Evolutionary conservation across 2,797 vertebrate genomes (phyloP).

Genomic region (Sebastes matsubarae): DNA sequence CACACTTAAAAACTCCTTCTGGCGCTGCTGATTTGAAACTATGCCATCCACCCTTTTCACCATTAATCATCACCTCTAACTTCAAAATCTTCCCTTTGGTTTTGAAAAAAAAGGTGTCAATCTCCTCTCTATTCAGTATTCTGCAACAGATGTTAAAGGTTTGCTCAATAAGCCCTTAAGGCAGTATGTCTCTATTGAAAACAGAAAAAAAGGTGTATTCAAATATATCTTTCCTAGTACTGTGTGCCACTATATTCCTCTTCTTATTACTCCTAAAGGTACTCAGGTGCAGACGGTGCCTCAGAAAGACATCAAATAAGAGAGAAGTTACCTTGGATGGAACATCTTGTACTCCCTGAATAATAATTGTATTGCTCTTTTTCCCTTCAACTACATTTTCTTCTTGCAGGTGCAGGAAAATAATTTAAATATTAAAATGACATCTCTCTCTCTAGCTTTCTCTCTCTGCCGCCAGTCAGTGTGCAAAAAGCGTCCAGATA

Average conservation of each 20-base stretch:
- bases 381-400: slow-evolving; percentile 4
- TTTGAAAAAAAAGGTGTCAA: background rate
- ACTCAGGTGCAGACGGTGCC: background rate
- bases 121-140: background rate
- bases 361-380: slow-evolving; percentile 32
- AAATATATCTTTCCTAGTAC: background rate
- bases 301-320: slow-evolving; percentile 35
- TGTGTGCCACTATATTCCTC: background rate
- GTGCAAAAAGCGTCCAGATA: slow-evolving; percentile 46
- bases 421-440: slow-evolving; percentile 55
- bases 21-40: too few relatives aligned
- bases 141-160: background rate
- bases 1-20: too few relatives aligned
- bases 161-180: background rate
- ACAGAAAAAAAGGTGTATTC: slow-evolving; percentile 7
- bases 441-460: slow-evolving; percentile 22
- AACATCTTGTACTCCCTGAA: slow-evolving; percentile 39
- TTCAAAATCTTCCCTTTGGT: slow-evolving; percentile 1
- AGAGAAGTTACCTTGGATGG: slow-evolving; percentile 13
- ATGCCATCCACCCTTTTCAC: too few relatives aligned
- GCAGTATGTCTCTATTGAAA: background rate
- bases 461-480: slow-evolving; percentile 22
- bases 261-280: slow-evolving; percentile 12
- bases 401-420: slow-evolving; percentile 17
- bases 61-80: background rate